These are phyloP conservation scores for Aythya baeri DNA, from an alignment of 2,113 vertebrate genomes.

Conservation along the genomic window DNA sequence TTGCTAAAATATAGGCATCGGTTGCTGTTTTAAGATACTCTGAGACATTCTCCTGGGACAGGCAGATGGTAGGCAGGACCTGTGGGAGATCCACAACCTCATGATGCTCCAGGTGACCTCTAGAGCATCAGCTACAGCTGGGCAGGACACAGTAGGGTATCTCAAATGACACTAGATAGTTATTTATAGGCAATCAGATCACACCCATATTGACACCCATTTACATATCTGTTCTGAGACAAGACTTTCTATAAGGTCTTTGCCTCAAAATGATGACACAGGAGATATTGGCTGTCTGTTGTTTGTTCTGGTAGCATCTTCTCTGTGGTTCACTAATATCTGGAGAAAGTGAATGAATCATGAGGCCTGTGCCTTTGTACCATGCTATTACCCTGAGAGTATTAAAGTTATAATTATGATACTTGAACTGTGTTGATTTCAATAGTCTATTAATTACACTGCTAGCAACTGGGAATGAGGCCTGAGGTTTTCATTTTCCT, in stretches of 20 bases:
- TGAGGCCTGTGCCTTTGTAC: neutral
- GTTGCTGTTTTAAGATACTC: neutral
- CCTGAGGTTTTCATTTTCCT: conserved; percentile 9
- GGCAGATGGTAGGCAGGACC: neutral
- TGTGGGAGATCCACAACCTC: neutral
- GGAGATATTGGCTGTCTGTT: neutral
- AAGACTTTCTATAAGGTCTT: neutral
- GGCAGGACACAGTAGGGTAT: neutral
- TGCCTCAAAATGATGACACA: neutral
- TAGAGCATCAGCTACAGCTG: neutral
- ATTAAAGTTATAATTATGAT: conserved; percentile 26
- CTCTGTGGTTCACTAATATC: neutral
- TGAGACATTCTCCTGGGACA: neutral
- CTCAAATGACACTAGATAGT: neutral
- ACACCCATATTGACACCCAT: neutral
- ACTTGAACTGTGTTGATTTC: conserved; percentile 44
- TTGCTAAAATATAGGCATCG: neutral
- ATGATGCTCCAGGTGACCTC: neutral
- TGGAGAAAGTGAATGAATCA: conserved; percentile 21
- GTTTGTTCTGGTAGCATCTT: neutral
- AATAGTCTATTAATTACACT: conserved; percentile 49
- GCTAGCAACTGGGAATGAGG: conserved; percentile 13
- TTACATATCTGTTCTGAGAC: neutral
- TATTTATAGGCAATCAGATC: neutral
- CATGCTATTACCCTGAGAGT: neutral